Evolutionary conservation across 1,140 invertebrate genomes (phyloP).

Genomic region (Drosophila seguyi): DNA sequence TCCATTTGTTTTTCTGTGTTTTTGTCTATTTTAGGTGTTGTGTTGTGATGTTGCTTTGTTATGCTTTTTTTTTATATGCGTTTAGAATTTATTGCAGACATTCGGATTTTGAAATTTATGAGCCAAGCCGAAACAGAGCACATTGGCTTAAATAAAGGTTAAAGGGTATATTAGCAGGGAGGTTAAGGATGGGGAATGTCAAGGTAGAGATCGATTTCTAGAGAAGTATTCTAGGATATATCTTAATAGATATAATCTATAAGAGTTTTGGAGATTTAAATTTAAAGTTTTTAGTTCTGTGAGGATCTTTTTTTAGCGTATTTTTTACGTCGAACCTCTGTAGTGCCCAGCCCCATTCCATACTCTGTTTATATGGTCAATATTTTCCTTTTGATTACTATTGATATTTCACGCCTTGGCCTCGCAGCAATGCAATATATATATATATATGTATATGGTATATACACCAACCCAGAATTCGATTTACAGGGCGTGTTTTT

Average conservation of each 20-base stretch:
- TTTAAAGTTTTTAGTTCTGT: neutral
- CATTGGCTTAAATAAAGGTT: slow-evolving; percentile 3
- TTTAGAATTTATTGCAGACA: slow-evolving; percentile 80
- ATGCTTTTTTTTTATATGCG: slow-evolving; percentile 63
- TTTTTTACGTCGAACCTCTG: slow-evolving; percentile 17
- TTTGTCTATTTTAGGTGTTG: slow-evolving; percentile 78
- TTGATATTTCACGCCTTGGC: slow-evolving; percentile 77
- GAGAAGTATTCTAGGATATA: neutral
- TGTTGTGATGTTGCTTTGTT: slow-evolving; percentile 49
- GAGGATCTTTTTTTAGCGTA: slow-evolving; percentile 14
- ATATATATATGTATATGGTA: neutral
- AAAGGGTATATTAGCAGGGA: neutral
- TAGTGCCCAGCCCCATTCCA: slow-evolving; percentile 3
- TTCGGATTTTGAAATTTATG: slow-evolving; percentile 73
- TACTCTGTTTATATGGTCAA: slow-evolving; percentile 59
- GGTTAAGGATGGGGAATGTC: neutral
- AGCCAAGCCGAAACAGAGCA: slow-evolving; percentile 23
- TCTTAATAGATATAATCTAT: neutral
- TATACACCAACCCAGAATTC: slow-evolving; percentile 20
- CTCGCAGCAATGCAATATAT: slow-evolving; percentile 35
- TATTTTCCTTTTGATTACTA: slow-evolving; percentile 72
- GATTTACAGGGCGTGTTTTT: slow-evolving; percentile 59
- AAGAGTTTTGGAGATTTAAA: no score
- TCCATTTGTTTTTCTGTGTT: slow-evolving; percentile 17
- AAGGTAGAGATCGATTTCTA: neutral